Conservation (phyloP, 2,797 vertebrate genomes). For the Hephaestus fuliginosus region DNA sequence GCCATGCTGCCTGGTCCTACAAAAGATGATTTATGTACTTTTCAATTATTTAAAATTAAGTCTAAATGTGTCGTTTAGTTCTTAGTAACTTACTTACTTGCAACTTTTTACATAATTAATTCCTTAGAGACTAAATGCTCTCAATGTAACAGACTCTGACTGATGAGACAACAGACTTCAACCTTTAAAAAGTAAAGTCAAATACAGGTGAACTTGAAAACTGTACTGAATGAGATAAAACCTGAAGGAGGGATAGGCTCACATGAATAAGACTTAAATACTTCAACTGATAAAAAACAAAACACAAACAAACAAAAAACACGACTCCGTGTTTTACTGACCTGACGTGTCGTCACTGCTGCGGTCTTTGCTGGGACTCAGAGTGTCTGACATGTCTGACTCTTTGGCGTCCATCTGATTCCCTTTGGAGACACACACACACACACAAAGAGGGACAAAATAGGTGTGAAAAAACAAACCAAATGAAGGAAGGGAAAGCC, state of each 20-base stretch:
- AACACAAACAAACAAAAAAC: no score
- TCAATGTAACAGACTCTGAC: background rate
- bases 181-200: background rate
- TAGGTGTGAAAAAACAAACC: background rate
- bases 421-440: constrained; percentile 78
- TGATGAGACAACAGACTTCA: background rate
- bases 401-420: constrained; percentile 94
- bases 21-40: background rate
- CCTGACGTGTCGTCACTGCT: constrained; percentile 99
- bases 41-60: background rate
- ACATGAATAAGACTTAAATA: background rate
- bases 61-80: background rate
- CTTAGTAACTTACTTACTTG: background rate
- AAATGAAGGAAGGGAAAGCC: background rate
- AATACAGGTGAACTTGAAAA: background rate
- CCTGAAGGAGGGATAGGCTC: background rate
- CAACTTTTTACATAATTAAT: background rate
- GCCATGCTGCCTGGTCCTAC: background rate
- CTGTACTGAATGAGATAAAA: no score
- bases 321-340: constrained; percentile 59
- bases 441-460: constrained; percentile 15
- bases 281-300: background rate
- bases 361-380: constrained; percentile 98
- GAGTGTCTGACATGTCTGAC: constrained; percentile 97
- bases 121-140: background rate